Evolutionary conservation across 2,888 invertebrate genomes (phyloP).

Genomic region (Nyleta sp.): DNA sequence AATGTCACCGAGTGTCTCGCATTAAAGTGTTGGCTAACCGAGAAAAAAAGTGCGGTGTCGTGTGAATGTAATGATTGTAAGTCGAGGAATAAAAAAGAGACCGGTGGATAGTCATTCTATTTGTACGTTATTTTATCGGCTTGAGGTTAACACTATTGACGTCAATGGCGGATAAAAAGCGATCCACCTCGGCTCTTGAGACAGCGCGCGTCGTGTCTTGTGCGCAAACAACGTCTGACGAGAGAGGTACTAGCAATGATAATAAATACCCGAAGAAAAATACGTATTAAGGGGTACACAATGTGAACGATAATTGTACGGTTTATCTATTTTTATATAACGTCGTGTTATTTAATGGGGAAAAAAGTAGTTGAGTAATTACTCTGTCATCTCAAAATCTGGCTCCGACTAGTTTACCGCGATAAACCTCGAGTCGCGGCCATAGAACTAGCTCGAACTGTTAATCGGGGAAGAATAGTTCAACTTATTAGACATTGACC

Average conservation of each 20-base stretch:
- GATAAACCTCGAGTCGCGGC: slow-evolving; percentile 35
- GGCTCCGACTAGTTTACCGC: slow-evolving; percentile 42
- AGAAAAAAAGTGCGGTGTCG: too few species aligned
- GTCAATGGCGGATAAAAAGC: slow-evolving; percentile 54
- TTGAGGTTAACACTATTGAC: slow-evolving; percentile 52
- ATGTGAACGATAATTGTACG: slow-evolving; percentile 42
- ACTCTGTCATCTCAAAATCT: slow-evolving; percentile 51
- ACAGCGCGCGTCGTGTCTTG: slow-evolving; percentile 26
- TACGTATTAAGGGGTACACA: slow-evolving; percentile 37
- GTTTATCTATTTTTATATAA: slow-evolving; percentile 37
- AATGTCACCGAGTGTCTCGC: too few species aligned
- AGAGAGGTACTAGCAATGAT: slow-evolving; percentile 35
- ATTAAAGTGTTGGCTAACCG: too few species aligned
- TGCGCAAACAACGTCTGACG: slow-evolving; percentile 48
- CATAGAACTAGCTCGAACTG: slow-evolving; percentile 22
- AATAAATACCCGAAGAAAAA: too few species aligned
- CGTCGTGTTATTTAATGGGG: neutral
- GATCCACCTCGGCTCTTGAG: slow-evolving; percentile 52
- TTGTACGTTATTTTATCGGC: slow-evolving; percentile 42
- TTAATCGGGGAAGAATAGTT: slow-evolving; percentile 50
- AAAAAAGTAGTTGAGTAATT: slow-evolving; percentile 39
- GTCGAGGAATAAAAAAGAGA: slow-evolving; percentile 22
- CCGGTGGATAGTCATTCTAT: slow-evolving; percentile 18
- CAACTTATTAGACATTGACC: slow-evolving; percentile 46
- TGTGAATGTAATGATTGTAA: too few species aligned